Evolutionary conservation across 2,797 vertebrate species (phyloP).

Genomic region (Oryzias sinensis): DNA sequence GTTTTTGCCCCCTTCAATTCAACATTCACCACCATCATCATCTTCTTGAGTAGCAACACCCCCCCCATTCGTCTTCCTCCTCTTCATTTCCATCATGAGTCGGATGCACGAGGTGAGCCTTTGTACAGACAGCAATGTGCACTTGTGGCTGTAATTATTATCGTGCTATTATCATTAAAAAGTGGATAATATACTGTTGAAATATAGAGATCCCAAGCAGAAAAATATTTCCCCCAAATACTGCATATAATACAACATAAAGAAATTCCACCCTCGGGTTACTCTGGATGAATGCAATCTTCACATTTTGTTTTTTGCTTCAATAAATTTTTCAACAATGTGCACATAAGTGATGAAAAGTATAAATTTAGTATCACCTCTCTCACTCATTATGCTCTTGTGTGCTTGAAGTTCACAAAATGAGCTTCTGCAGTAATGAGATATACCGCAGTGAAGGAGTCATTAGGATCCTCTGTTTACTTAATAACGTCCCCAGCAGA

Average conservation of each 20-base stretch:
- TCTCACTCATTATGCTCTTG: constrained; percentile 47
- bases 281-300: constrained; percentile 15
- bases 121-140: constrained; percentile 7
- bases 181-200: not conserved
- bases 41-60: constrained; percentile 36
- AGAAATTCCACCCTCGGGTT: constrained; percentile 3
- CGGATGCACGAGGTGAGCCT: constrained; percentile 58
- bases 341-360: constrained; percentile 33
- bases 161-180: not conserved
- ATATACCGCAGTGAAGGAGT: constrained; percentile 51
- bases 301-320: constrained; percentile 27
- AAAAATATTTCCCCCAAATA: constrained; percentile 2
- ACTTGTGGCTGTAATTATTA: constrained; percentile 1
- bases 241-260: constrained; percentile 5
- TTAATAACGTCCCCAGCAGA: constrained; percentile 51
- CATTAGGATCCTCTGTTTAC: constrained; percentile 54
- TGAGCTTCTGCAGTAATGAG: constrained; percentile 63
- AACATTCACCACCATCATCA: constrained; percentile 31
- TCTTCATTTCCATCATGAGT: constrained; percentile 40
- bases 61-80: constrained; percentile 26
- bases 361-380: constrained; percentile 39
- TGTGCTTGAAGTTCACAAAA: constrained; percentile 53
- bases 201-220: constrained; percentile 16
- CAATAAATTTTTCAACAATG: constrained; percentile 24
- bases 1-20: constrained; percentile 24